A percentile compares a stretch with the other conserved stretches of the same genome.
These are phyloP conservation scores for Ruditapes philippinarum DNA, from an alignment of 1,140 invertebrate genomes.

Conservation along the genomic window DNA sequence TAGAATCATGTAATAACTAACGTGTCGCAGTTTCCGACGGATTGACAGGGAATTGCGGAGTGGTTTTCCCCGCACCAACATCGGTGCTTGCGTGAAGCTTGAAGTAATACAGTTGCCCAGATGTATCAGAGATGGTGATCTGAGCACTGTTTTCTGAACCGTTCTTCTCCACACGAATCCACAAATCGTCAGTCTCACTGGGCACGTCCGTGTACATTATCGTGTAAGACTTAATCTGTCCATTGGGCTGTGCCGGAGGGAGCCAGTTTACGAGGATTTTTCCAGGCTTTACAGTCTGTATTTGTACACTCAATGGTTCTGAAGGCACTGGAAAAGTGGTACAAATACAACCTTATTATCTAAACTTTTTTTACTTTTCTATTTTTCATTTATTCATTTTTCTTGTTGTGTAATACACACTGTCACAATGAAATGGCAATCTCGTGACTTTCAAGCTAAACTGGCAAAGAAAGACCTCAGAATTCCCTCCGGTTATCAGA, in stretches of 20 bases:
- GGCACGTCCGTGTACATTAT: conserved; percentile 38
- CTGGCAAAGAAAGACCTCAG: too few relatives aligned
- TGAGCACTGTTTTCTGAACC: conserved; percentile 32
- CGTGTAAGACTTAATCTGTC: conserved; percentile 43
- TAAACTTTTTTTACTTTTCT: not conserved
- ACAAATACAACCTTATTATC: not conserved
- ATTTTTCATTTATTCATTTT: too few relatives aligned
- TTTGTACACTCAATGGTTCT: conserved; percentile 37
- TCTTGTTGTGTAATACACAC: too few relatives aligned
- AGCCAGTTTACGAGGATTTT: conserved; percentile 40
- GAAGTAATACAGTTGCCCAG: not conserved
- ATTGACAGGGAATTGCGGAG: not conserved
- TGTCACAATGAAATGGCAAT: too few relatives aligned
- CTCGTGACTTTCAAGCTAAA: too few relatives aligned
- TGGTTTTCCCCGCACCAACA: conserved; percentile 4
- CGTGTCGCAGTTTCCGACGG: not conserved
- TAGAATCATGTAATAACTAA: too few relatives aligned
- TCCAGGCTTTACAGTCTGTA: conserved; percentile 6
- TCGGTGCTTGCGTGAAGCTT: conserved; percentile 29
- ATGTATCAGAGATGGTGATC: conserved; percentile 10
- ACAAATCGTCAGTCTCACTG: conserved; percentile 3
- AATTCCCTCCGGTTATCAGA: too few relatives aligned
- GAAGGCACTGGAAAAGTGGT: conserved; percentile 44
- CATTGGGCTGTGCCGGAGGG: conserved; percentile 43
- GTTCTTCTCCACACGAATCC: conserved; percentile 35